Conservation (phyloP, 2,888 invertebrate species). For the Folsomia candida region DNA sequence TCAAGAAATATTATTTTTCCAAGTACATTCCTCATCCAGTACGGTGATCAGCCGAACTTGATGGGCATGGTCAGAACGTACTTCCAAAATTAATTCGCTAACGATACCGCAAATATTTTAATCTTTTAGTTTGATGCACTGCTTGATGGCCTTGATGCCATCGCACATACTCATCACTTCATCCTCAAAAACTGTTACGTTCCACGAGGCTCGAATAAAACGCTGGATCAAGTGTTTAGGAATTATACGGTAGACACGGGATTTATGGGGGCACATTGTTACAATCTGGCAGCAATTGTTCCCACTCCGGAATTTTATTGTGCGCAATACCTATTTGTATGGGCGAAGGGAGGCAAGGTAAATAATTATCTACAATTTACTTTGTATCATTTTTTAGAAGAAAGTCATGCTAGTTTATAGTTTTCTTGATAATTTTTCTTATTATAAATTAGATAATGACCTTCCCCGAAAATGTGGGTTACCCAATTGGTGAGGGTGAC, state of each 20-base stretch:
- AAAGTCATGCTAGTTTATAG: no score
- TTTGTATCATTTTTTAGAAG: not conserved
- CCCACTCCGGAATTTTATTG: not conserved
- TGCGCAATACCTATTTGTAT: constrained; percentile 13
- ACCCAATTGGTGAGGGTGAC: constrained; percentile 2
- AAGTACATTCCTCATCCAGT: no score
- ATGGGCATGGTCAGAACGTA: no score
- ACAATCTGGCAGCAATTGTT: not conserved
- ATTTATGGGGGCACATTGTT: not conserved
- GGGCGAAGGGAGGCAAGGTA: constrained; percentile 26
- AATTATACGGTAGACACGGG: not conserved
- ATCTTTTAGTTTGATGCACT: constrained; percentile 13
- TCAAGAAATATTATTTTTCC: no score
- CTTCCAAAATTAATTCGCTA: no score
- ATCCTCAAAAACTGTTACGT: not conserved
- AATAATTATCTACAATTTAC: not conserved
- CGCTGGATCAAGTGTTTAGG: not conserved
- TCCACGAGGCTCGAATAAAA: not conserved
- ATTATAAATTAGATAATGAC: constrained; percentile 5
- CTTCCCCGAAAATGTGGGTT: constrained; percentile 7
- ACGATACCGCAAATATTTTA: no score
- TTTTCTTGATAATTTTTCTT: not conserved
- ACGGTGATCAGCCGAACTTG: no score
- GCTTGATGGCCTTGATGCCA: not conserved
- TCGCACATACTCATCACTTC: constrained; percentile 19